phyloP scores from a whole-genome alignment of 2,797 vertebrate genomes.

The Sebastes baramenuke region DNA sequence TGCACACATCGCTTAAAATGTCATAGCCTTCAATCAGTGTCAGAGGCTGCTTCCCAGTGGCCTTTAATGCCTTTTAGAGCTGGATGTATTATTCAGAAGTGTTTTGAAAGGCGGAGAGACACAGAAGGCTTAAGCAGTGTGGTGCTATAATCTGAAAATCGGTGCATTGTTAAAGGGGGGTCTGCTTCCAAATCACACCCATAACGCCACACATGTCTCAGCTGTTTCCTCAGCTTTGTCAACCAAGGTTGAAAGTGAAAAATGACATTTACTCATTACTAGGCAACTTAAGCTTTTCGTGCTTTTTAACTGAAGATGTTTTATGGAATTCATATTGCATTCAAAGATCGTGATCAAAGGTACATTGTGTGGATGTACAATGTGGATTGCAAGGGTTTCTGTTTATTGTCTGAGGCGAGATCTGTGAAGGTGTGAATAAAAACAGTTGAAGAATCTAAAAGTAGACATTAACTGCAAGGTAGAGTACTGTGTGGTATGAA shows the following conservation, averaged over 20 bases:
- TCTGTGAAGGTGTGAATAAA: background rate
- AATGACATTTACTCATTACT: background rate
- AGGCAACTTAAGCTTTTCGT: background rate
- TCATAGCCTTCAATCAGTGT: constrained; percentile 51
- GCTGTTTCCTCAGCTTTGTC: background rate
- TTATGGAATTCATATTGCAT: background rate
- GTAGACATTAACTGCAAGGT: background rate
- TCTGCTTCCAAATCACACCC: background rate
- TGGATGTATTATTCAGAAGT: constrained; percentile 45
- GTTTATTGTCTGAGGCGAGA: background rate
- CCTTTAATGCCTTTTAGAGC: constrained; percentile 48
- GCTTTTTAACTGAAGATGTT: background rate
- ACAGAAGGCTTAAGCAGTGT: background rate
- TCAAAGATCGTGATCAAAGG: background rate
- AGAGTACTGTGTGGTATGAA: background rate
- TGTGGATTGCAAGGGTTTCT: background rate
- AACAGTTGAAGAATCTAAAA: constrained; percentile 1
- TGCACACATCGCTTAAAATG: constrained; percentile 40
- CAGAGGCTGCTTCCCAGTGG: constrained; percentile 25
- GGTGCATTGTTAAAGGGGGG: background rate
- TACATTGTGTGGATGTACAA: too few species aligned
- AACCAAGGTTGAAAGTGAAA: background rate
- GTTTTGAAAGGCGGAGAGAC: background rate
- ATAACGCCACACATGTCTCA: background rate
- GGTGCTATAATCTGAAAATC: background rate